Base-by-base conservation (phyloP, 2,797 vertebrate genomes). In the Echiichthys vipera region DNA sequence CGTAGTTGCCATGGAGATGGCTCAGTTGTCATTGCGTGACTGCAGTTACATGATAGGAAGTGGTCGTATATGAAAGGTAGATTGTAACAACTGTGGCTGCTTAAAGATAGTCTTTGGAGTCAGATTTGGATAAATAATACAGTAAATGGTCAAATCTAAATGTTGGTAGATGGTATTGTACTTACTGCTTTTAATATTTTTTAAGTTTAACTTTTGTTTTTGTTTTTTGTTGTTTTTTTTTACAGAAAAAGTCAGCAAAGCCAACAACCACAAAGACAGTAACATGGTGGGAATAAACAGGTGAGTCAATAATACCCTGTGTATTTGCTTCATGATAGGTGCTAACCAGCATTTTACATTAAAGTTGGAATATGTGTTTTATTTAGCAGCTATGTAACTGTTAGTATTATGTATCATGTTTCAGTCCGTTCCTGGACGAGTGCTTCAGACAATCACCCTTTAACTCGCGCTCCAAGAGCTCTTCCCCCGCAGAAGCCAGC, bases 191-290 rank as follows among this genome's bases (percentile, higher is more conserved):
- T 45, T 71, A 2, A 46, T 67, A 1, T 43, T 3, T 24, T 34
- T 36, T 36, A 3, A n/a, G n/a, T n/a, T n/a, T n/a, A n/a, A n/a
- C 15, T 46, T 45, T 57, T 18, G 22, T 54, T 47, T 7, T 74
- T 51, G n/a, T 24, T 46, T 18, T 71, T 64, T 25, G 3, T 13
- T 39, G 30, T 42, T 42, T 50, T 54, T 73, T 42, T 87, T 88
- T 29, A n/a, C 94, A 99, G 98, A 99, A 94, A 99, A 99, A 94
- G 98, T 99, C 93, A 99, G 97, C 95, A 99, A 97, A 96, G 97
- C 98, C 90, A 96, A 98, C 90, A 97, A 97, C 95, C 96, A 96
- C 91, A 99, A 97, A 93, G 96, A 98, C 87, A 93, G 92, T 56
- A 87, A 95, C 90, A 94, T 98, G 91, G 93, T 96, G 90, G 95